Base-by-base conservation (phyloP, 2,113 vertebrate species). In the Mobula birostris region DNA sequence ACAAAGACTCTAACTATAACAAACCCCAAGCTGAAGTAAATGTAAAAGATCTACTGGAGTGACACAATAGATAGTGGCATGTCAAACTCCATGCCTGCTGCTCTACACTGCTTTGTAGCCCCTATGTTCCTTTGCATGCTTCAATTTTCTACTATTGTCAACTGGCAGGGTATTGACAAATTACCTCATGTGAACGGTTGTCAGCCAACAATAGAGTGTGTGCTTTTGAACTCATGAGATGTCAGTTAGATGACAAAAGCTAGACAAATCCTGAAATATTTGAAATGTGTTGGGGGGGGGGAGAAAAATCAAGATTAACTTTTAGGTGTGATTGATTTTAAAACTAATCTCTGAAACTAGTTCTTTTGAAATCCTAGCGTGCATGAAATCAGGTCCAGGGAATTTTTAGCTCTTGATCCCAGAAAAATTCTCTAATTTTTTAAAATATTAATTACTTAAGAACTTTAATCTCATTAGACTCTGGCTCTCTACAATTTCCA, bases 221-320 rank as follows among this genome's bases (percentile, higher is more conserved):
- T 63, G 63, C 29, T 63, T 90, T 32, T 90, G 85, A 90, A 90
- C 85, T 90, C 58, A 19, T 17, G 56, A 66, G 61, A 27, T 90
- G 85, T 66, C 85, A 90, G 85, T 68, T n/a, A 90, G 85, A 68
- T 90, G n/a, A n/a, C 85, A 66, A 90, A 32, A 32, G 61, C 85
- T 61, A 90, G 29, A 19, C 61, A 90, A 63, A 36, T 3, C 6
- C 29, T 90, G 85, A 90, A 90, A 68, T 90, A 90, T 15, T 90
- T 17, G 12, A 90, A 66, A n/a, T 2, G 7, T 48, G 48, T 48
- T 48, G 48, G 48, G 7, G 2, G 2, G 63, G 58, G 12, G 7
- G 7, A 58, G 24, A 88, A 88, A 63, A 66, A 88, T 83, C 82
- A 32, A 36, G 77, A 79, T 77, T 29, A 77, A 77, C 29, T 9